Evolutionary conservation across 2,113 vertebrate genomes (phyloP).

Genomic region (Macquaria australasica): DNA sequence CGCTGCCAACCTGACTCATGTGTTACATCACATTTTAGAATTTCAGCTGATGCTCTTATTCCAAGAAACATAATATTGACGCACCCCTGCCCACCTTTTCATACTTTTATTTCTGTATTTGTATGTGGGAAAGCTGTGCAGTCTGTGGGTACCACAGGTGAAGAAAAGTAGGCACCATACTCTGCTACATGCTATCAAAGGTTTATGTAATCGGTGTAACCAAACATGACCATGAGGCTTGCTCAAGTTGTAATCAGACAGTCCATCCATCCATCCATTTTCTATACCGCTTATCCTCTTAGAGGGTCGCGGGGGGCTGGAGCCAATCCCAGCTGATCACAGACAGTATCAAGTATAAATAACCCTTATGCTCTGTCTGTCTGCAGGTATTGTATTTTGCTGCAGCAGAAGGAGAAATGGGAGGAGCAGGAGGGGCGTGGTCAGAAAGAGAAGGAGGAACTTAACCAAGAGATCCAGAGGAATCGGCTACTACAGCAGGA

Average conservation of each 20-base stretch:
- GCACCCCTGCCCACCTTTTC: not conserved
- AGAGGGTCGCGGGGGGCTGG: too few relatives aligned
- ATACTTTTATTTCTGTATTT: not conserved
- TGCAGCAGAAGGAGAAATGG: constrained; percentile 77
- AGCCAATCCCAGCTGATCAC: too few relatives aligned
- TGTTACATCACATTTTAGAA: not conserved
- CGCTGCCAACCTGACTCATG: not conserved
- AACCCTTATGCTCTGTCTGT: not conserved
- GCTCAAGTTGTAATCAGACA: not conserved
- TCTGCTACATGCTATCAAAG: not conserved
- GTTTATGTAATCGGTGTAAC: not conserved
- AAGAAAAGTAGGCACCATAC: not conserved
- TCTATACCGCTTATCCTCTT: too few relatives aligned
- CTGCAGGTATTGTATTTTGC: constrained; percentile 68
- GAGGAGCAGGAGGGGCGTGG: constrained; percentile 68
- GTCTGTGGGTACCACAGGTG: not conserved
- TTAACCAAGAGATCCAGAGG: constrained; percentile 73
- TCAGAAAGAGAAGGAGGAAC: constrained; percentile 73
- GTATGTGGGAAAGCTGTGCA: not conserved
- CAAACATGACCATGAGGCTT: not conserved
- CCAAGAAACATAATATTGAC: not conserved
- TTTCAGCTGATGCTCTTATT: not conserved
- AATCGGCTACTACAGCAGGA: constrained; percentile 74
- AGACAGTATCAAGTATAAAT: not conserved
- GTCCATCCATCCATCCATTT: too few relatives aligned